Evolutionary conservation across 2,888 invertebrate species (phyloP).

Genomic region (Agriotes lineatus): DNA sequence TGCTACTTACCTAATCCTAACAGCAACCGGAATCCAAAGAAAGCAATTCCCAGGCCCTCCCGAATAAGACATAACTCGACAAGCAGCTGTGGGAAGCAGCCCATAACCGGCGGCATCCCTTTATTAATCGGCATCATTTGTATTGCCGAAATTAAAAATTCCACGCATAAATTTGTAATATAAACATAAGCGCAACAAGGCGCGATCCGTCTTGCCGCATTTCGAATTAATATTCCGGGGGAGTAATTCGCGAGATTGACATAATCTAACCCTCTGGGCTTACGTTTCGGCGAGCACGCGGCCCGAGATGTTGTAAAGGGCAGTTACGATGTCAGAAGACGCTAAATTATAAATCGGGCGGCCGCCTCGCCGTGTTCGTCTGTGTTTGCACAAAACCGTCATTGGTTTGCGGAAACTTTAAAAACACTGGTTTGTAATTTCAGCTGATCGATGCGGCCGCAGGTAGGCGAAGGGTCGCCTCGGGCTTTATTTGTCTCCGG

Average conservation of each 20-base stretch:
- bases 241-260: slow-evolving; percentile 43
- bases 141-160: slow-evolving; percentile 38
- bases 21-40: no score
- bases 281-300: slow-evolving; percentile 31
- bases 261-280: slow-evolving; percentile 42
- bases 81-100: slow-evolving; percentile 16
- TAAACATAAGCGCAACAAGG: slow-evolving; percentile 41
- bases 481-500: background rate
- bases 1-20: no score
- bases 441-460: background rate
- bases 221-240: slow-evolving; percentile 40
- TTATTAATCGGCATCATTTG: slow-evolving; percentile 36
- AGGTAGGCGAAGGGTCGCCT: background rate
- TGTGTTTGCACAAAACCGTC: slow-evolving; percentile 16
- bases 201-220: slow-evolving; percentile 36
- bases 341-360: slow-evolving; percentile 22
- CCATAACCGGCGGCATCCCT: slow-evolving; percentile 23
- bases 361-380: background rate
- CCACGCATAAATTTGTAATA: slow-evolving; percentile 40
- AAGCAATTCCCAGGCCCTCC: no score
- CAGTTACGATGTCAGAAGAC: slow-evolving; percentile 21
- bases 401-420: slow-evolving; percentile 11
- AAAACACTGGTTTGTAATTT: slow-evolving; percentile 14
- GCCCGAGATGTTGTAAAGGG: slow-evolving; percentile 30
- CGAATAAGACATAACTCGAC: slow-evolving; percentile 3